Percentiles rank a stretch among this genome's conserved stretches.
These are phyloP conservation scores for Vipera latastei DNA, from an alignment of 2,797 vertebrate genomes.

Conservation along the genomic window DNA sequence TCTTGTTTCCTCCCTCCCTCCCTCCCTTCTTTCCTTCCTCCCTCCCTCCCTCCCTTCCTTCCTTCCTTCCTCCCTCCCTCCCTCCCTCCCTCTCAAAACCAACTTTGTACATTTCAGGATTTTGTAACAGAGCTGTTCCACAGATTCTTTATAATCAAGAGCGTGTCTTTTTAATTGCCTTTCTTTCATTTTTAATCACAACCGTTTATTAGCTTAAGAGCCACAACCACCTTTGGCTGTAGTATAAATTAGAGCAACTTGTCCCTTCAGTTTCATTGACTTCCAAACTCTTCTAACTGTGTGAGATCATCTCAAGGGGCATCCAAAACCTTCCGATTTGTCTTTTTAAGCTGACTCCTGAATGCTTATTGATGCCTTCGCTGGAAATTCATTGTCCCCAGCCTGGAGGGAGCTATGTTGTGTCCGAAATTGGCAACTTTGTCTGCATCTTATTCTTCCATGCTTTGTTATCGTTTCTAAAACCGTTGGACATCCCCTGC, in stretches of 20 bases:
- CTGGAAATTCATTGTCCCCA: neutral
- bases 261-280: constrained; percentile 12
- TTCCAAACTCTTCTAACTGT: constrained; percentile 45
- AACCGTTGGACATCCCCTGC: neutral
- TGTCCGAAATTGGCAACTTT: neutral
- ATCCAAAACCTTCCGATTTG: constrained; percentile 33
- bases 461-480: constrained; percentile 17
- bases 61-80: neutral
- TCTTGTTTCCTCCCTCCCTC: no score
- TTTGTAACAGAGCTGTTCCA: neutral
- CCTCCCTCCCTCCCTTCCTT: no score
- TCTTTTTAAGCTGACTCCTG: neutral
- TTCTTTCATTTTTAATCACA: neutral
- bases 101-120: neutral
- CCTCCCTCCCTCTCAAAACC: neutral
- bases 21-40: no score
- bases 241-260: constrained; percentile 50
- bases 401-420: neutral
- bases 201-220: constrained; percentile 26
- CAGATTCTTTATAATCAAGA: neutral
- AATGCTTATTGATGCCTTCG: constrained; percentile 11
- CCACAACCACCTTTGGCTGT: neutral
- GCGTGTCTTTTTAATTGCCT: neutral
- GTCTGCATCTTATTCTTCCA: neutral
- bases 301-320: constrained; percentile 34